phyloP scores from a whole-genome alignment of 2,888 invertebrate species.

The Portevinia maculata region DNA sequence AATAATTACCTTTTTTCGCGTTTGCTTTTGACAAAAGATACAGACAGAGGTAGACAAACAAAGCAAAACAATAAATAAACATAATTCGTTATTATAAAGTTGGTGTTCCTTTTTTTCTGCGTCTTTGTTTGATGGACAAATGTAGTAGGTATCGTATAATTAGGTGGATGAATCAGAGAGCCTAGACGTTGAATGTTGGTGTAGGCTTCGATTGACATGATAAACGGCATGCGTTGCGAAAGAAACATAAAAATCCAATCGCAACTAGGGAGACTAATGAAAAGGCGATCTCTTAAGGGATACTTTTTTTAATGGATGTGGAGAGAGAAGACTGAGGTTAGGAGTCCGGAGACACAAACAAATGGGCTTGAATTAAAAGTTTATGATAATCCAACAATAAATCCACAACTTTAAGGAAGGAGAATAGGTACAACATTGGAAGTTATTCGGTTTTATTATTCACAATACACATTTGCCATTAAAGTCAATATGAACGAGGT shows the following conservation, averaged over 20 bases:
- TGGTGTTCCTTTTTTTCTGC: conserved; percentile 27
- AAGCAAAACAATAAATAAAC: conserved; percentile 6
- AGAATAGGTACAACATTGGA: too few relatives aligned
- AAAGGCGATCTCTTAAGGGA: conserved; percentile 32
- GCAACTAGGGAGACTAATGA: conserved; percentile 39
- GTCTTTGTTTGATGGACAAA: conserved; percentile 68
- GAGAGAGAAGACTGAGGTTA: not conserved
- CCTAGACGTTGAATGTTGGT: conserved; percentile 54
- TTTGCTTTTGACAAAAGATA: conserved; percentile 21
- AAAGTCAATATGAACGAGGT: too few relatives aligned
- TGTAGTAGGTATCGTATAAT: conserved; percentile 40
- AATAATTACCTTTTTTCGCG: conserved; percentile 58
- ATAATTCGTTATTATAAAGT: conserved; percentile 30
- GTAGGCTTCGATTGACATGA: conserved; percentile 68
- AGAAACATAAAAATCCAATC: conserved; percentile 37
- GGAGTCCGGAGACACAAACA: not conserved
- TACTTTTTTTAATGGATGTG: not conserved
- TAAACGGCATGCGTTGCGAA: conserved; percentile 56
- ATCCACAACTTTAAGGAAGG: too few relatives aligned
- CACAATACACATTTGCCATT: too few relatives aligned
- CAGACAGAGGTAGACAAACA: not conserved
- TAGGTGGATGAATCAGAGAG: conserved; percentile 60
- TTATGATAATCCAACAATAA: not conserved
- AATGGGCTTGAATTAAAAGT: conserved; percentile 1
- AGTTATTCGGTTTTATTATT: too few relatives aligned